Percentiles rank a stretch among this genome's conserved stretches.
phyloP scores from a whole-genome alignment of 35 echinoderm and acorn worm genomes.

The Lytechinus pictus region DNA sequence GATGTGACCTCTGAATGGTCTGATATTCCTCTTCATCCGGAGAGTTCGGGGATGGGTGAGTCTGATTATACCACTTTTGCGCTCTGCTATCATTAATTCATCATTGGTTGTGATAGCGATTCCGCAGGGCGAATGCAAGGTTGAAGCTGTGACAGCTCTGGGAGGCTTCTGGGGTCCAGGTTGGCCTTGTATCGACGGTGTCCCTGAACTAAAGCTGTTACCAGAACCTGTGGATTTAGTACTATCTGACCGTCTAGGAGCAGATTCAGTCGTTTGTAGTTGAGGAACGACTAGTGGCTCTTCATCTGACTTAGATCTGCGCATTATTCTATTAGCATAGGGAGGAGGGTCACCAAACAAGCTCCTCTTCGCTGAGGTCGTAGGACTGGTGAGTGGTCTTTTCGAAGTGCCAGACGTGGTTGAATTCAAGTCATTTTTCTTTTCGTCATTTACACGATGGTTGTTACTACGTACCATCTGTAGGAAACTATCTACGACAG shows the following conservation, averaged over 20 bases:
- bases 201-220: conserved; percentile 26
- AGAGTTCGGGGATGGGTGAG: conserved; percentile 28
- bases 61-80: not conserved
- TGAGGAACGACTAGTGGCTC: not conserved
- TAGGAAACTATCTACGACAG: conserved; percentile 18
- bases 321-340: not conserved
- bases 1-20: conserved; percentile 28
- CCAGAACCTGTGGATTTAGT: not conserved
- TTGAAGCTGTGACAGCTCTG: not conserved
- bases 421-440: not conserved
- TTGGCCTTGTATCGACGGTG: not conserved
- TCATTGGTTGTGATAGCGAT: not conserved
- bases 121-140: not conserved
- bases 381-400: not conserved
- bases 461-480: not conserved
- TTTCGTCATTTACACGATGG: not conserved
- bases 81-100: conserved; percentile 21
- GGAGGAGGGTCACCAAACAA: not conserved
- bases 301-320: conserved; percentile 1
- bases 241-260: not conserved
- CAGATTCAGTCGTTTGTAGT: not conserved
- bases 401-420: not conserved
- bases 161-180: conserved; percentile 26
- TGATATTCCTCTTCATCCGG: not conserved
- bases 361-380: not conserved